Percentiles rank a stretch among this genome's conserved stretches.
These are phyloP conservation scores for Acestrorhynchus altus DNA, from an alignment of 2,797 vertebrate genomes.

Conservation along the genomic window DNA sequence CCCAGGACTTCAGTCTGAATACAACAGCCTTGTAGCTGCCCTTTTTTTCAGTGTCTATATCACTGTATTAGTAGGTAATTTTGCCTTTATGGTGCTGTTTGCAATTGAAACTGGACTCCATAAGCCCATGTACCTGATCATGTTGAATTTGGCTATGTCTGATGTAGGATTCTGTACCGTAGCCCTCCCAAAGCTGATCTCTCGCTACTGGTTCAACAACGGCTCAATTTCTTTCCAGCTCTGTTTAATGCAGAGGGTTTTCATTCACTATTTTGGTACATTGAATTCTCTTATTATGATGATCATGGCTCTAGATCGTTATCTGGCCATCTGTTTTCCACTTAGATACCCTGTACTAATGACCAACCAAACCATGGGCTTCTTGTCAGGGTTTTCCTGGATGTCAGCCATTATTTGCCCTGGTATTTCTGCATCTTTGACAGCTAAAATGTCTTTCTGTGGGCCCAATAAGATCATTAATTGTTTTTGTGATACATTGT, in stretches of 20 bases:
- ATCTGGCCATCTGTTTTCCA: conserved; percentile 49
- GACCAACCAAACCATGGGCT: conserved; percentile 28
- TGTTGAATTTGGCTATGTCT: conserved; percentile 70
- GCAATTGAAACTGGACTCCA: conserved; percentile 65
- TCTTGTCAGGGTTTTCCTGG: conserved; percentile 41
- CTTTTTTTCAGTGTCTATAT: conserved; percentile 65
- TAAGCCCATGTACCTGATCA: conserved; percentile 77
- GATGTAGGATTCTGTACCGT: conserved; percentile 70
- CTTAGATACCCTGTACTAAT: conserved; percentile 48
- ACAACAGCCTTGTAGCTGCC: conserved; percentile 53
- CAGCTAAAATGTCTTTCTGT: conserved; percentile 65
- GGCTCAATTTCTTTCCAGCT: conserved; percentile 59
- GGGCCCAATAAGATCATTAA: conserved; percentile 67
- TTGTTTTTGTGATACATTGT: conserved; percentile 72
- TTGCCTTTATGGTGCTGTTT: conserved; percentile 66
- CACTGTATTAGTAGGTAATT: conserved; percentile 64
- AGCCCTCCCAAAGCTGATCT: conserved; percentile 68
- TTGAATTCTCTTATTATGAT: conserved; percentile 74
- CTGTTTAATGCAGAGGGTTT: conserved; percentile 73
- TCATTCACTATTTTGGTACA: conserved; percentile 74
- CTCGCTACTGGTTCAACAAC: conserved; percentile 67
- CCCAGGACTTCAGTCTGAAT: conserved; percentile 62
- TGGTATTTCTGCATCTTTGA: conserved; percentile 50
- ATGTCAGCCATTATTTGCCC: conserved; percentile 27
- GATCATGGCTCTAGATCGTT: conserved; percentile 54